Percentiles rank a stretch among this genome's conserved stretches.
These are phyloP conservation scores for Pteromalus puparum DNA, from an alignment of 1,140 invertebrate species.

Conservation along the genomic window DNA sequence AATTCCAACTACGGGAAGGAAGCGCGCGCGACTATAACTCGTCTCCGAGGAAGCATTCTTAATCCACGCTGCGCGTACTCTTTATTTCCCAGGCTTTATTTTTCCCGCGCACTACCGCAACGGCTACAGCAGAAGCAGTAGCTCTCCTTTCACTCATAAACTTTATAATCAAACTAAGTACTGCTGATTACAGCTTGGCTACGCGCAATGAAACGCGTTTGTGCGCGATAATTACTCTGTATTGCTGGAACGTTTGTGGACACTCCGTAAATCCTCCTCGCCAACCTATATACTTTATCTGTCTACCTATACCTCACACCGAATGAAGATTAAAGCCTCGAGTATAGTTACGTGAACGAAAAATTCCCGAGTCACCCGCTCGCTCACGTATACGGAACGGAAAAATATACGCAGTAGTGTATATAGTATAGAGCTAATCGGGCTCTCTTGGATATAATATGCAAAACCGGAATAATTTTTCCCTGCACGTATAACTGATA, in stretches of 20 bases:
- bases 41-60: constrained; percentile 75
- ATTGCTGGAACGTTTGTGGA: constrained; percentile 10
- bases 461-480: constrained; percentile 44
- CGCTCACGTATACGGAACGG: neutral
- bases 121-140: constrained; percentile 42
- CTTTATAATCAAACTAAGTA: constrained; percentile 43
- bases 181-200: constrained; percentile 46
- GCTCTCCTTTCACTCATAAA: constrained; percentile 54
- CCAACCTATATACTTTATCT: neutral
- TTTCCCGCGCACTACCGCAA: constrained; percentile 46
- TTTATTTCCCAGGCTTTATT: constrained; percentile 64
- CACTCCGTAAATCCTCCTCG: neutral
- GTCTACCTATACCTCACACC: neutral
- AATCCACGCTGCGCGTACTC: constrained; percentile 69
- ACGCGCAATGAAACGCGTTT: constrained; percentile 8
- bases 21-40: constrained; percentile 70
- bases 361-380: no score
- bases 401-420: neutral
- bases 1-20: constrained; percentile 74
- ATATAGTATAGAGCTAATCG: neutral
- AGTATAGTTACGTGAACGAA: neutral
- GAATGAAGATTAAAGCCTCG: neutral
- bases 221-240: constrained; percentile 17
- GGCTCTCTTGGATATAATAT: constrained; percentile 13
- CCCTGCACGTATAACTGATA: constrained; percentile 36